Base-by-base conservation (phyloP, 2,888 invertebrate species). In the Drosophila mettleri region DNA sequence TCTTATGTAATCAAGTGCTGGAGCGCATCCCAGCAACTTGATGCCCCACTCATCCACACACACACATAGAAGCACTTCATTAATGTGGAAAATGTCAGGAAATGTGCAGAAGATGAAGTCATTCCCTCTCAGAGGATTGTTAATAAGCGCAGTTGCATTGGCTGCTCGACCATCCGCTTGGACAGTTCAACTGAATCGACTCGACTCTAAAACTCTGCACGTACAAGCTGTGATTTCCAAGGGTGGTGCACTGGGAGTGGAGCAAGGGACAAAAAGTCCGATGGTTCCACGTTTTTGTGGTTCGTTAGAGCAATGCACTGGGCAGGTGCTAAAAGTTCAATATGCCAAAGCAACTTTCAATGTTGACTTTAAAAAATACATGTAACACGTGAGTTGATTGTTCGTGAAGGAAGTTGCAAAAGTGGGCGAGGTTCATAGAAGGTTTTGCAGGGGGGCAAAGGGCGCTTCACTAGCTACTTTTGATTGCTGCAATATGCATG, bases 1-100 rank as follows among this genome's bases (percentile, higher is more conserved):
- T 80, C 78, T 88, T 78, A 80, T 89, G 89, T 83, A 86, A 88
- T 86, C 86, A 89, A 63, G 29, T 74, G 69, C 53, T 64, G 46
- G 53, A 20, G 31, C n/a, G 55, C 54, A 66, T 20, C 8, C 29
- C 33, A 61, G 41, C 61, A 75, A 69, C 64, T 73, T 66, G 58
- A 60, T 33, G 31, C 38, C 27, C 18, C 14, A 52, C 14, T 7
- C 51, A 4, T 62, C 16, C 12, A 8, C 7, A 24, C 29, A 18
- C 45, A 51, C 64, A 22, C 60, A 78, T 58, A 59, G 71, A 74
- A 82, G 79, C 77, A 88, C 82, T 88, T 87, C 86, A 88, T 87
- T 85, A 85, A 85, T 85, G 79, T 69, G 63, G 62, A 74, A 68
- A 70, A 65, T 54, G 79, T 53, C 54, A 69, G 66, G 54, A 65